Evolutionary conservation across 2,113 vertebrate genomes (phyloP).

Genomic region (Perca schrenkii): DNA sequence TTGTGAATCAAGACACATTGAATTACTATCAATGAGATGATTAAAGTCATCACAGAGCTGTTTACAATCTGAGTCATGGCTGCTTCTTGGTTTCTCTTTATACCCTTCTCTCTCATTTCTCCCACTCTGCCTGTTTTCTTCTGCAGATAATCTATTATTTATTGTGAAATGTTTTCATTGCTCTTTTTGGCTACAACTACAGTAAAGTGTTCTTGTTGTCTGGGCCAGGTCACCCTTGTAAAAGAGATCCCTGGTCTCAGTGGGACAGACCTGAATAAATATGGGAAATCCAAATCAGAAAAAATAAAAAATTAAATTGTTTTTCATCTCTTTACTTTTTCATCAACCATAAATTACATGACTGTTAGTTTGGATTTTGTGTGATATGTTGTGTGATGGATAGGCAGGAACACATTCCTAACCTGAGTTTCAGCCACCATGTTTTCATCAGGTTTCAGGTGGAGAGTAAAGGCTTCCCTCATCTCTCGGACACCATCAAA

Average conservation of each 20-base stretch:
- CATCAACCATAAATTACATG: constrained; percentile 15
- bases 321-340: constrained; percentile 35
- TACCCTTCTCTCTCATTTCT: constrained; percentile 9
- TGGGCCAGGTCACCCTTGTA: constrained; percentile 23
- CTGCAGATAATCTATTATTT: constrained; percentile 59
- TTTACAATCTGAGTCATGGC: constrained; percentile 2
- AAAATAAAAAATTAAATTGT: background rate
- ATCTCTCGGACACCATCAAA: constrained; percentile 92
- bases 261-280: constrained; percentile 53
- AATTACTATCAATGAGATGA: background rate
- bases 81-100: constrained; percentile 14
- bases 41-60: background rate
- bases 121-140: background rate
- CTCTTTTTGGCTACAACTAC: constrained; percentile 22
- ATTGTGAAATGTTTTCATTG: constrained; percentile 56
- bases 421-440: constrained; percentile 96
- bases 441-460: constrained; percentile 94
- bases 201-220: constrained; percentile 54
- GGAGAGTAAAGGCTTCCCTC: constrained; percentile 96
- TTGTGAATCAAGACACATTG: background rate
- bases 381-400: background rate
- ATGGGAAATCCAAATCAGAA: constrained; percentile 33
- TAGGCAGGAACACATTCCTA: constrained; percentile 1
- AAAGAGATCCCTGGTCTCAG: constrained; percentile 54
- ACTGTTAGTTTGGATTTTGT: constrained; percentile 22